Evolutionary conservation across 2,797 vertebrate species (phyloP).

Genomic region (Spondyliosoma cantharus): DNA sequence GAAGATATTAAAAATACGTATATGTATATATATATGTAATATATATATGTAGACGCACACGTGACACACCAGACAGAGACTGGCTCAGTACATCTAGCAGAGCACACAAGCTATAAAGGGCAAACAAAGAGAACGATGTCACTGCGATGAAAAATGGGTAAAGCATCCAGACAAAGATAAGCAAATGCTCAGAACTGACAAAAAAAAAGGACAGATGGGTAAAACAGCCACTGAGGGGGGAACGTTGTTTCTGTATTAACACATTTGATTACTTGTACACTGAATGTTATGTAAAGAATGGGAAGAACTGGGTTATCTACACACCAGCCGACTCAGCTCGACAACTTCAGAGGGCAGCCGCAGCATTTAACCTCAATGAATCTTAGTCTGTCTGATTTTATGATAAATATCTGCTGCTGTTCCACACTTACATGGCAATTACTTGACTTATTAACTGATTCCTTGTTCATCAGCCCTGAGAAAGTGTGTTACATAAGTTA

Average conservation of each 20-base stretch:
- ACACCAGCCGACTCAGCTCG: not conserved
- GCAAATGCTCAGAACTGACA: conserved; percentile 46
- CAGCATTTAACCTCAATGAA: conserved; percentile 18
- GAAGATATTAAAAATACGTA: conserved; percentile 28
- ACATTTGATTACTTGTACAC: conserved; percentile 7
- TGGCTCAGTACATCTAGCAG: conserved; percentile 35
- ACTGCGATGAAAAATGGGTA: conserved; percentile 41
- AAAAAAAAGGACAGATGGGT: conserved; percentile 57
- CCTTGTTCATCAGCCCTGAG: conserved; percentile 4
- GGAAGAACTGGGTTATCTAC: conserved; percentile 21
- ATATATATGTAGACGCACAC: not conserved
- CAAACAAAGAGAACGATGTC: conserved; percentile 38
- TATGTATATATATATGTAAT: no score
- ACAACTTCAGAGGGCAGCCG: conserved; percentile 5
- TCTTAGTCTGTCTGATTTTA: not conserved
- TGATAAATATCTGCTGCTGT: conserved; percentile 12
- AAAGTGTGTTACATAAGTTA: conserved; percentile 56
- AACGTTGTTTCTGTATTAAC: conserved; percentile 22
- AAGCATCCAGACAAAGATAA: conserved; percentile 41
- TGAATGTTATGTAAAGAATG: conserved; percentile 25
- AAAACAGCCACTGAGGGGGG: conserved; percentile 20
- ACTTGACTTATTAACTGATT: conserved; percentile 12
- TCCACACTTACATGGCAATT: not conserved
- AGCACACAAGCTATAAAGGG: conserved; percentile 39
- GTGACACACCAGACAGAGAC: conserved; percentile 23